Percentiles rank a stretch among this genome's conserved stretches.
These are phyloP conservation scores for Pararge aegeria DNA, from an alignment of 1,140 invertebrate genomes.

Conservation along the genomic window DNA sequence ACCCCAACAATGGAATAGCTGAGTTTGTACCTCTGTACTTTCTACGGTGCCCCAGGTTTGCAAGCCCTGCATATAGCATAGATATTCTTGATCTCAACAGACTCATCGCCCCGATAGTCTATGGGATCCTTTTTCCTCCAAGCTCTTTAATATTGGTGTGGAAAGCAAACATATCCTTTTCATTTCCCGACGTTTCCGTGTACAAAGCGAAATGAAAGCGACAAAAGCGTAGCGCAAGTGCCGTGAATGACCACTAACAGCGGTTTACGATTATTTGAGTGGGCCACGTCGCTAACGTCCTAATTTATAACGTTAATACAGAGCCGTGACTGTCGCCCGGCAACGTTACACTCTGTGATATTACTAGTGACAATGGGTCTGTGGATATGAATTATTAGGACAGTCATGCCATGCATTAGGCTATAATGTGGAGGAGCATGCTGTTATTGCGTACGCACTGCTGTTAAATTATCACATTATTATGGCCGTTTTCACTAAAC, in stretches of 20 bases:
- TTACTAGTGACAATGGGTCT: slow-evolving; percentile 38
- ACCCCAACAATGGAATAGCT: no score
- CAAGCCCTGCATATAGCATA: no score
- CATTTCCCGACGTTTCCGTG: slow-evolving; percentile 38
- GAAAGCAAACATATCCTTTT: slow-evolving; percentile 16
- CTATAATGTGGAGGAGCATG: background rate
- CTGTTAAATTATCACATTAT: no score
- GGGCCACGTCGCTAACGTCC: slow-evolving; percentile 63
- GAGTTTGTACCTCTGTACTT: no score
- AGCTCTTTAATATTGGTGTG: background rate
- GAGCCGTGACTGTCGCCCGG: slow-evolving; percentile 46
- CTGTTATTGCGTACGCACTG: background rate
- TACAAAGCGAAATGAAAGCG: slow-evolving; percentile 51
- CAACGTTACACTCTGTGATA: slow-evolving; percentile 35
- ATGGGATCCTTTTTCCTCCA: no score
- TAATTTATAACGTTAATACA: slow-evolving; percentile 77
- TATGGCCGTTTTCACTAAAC: no score
- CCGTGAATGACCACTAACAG: slow-evolving; percentile 54
- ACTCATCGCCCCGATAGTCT: no score
- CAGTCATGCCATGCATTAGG: background rate
- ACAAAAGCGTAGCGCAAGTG: slow-evolving; percentile 62
- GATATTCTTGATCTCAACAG: no score
- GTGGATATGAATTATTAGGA: slow-evolving; percentile 19
- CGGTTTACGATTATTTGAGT: slow-evolving; percentile 73
- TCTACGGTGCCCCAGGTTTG: no score